Percentiles rank a stretch among this genome's conserved stretches.
Conservation (phyloP, 2,797 vertebrate genomes). For the Pangasius djambal region DNA sequence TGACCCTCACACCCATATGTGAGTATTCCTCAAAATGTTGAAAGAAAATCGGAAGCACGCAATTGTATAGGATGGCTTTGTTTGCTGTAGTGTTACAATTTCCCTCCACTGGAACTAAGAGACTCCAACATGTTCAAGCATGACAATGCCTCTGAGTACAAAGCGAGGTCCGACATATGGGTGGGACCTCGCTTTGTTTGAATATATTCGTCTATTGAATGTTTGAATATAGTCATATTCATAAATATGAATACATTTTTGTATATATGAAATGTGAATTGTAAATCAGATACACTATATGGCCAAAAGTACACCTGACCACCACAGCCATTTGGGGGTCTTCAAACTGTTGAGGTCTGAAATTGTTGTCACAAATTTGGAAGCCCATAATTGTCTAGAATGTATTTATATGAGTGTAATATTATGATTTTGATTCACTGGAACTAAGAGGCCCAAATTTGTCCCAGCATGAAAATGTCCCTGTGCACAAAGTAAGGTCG, state of each 20-base stretch:
- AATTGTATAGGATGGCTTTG: not conserved
- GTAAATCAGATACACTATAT: not conserved
- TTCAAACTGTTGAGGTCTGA: no score
- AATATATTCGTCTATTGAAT: not conserved
- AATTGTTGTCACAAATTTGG: no score
- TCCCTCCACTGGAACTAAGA: not conserved
- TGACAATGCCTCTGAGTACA: not conserved
- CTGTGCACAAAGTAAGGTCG: no score
- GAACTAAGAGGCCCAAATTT: not conserved
- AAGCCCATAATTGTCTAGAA: no score
- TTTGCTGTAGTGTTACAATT: not conserved
- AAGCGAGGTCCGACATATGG: not conserved
- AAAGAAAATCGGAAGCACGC: not conserved
- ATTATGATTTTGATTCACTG: not conserved
- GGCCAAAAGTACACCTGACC: no score
- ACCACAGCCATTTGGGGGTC: no score
- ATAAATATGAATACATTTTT: not conserved
- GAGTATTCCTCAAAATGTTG: not conserved
- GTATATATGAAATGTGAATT: not conserved
- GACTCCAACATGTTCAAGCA: not conserved
- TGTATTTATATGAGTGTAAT: not conserved
- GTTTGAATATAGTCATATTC: not conserved
- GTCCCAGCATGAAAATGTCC: not conserved
- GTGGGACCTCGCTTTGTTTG: not conserved
- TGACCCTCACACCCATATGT: not conserved